Conservation (phyloP, 1,140 invertebrate species). For the Aphaenogaster rudis region DNA sequence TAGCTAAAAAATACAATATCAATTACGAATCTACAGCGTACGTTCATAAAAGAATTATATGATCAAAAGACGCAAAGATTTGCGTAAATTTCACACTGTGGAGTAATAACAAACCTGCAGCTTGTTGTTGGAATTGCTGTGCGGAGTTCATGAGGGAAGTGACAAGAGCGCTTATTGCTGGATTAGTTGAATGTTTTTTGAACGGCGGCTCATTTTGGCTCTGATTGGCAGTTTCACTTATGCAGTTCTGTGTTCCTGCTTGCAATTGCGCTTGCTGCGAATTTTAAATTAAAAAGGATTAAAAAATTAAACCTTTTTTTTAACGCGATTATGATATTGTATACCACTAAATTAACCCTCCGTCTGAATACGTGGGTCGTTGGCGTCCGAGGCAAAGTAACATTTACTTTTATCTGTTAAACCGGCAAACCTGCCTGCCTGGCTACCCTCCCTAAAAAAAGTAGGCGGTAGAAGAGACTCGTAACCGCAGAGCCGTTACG, state of each 20-base stretch:
- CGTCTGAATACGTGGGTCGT: too few species aligned
- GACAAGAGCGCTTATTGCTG: conserved; percentile 92
- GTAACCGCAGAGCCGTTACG: too few species aligned
- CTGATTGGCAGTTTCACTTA: conserved; percentile 79
- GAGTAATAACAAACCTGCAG: conserved; percentile 84
- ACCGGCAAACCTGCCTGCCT: too few species aligned
- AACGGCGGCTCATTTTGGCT: conserved; percentile 87
- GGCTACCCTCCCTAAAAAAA: too few species aligned
- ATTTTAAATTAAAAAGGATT: conserved; percentile 45
- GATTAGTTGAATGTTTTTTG: conserved; percentile 90
- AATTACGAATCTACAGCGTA: background rate
- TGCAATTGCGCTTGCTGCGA: conserved; percentile 89
- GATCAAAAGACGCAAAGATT: background rate
- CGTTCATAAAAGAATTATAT: conserved; percentile 18
- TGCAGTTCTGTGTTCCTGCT: conserved; percentile 83
- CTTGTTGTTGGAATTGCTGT: conserved; percentile 92
- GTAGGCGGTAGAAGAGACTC: too few species aligned
- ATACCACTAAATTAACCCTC: background rate
- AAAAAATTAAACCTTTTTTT: background rate
- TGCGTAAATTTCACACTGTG: background rate
- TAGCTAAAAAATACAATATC: conserved; percentile 68
- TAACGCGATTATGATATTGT: background rate
- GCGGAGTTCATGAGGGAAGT: conserved; percentile 93
- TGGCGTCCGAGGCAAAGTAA: too few species aligned
- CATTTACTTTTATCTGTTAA: too few species aligned